Evolutionary conservation across 1,140 invertebrate genomes (phyloP).

Genomic region (Cepaea nemoralis): DNA sequence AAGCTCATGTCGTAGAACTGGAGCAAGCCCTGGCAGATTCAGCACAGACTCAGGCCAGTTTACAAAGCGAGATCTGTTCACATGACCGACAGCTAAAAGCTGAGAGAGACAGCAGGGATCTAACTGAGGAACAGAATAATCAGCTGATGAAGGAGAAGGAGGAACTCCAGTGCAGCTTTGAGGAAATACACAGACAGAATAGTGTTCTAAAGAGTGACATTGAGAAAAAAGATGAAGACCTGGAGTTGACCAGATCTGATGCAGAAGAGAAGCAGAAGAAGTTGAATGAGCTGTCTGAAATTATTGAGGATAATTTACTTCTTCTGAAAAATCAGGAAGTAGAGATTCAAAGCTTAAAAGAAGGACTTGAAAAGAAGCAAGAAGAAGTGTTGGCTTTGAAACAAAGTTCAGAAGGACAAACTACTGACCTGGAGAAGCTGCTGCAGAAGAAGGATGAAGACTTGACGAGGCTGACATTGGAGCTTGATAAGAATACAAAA

Average conservation of each 20-base stretch:
- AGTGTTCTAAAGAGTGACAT: not conserved
- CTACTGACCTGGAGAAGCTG: not conserved
- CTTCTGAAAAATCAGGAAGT: not conserved
- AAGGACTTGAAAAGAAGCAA: not conserved
- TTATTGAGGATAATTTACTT: not conserved
- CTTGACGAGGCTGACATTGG: not conserved
- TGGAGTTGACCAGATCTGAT: not conserved
- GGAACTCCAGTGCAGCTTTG: not conserved
- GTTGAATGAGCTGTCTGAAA: not conserved
- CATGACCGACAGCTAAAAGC: conserved; percentile 31
- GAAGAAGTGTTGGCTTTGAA: conserved; percentile 15
- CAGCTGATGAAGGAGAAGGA: not conserved
- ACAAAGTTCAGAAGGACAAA: conserved; percentile 10
- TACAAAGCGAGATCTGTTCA: conserved; percentile 26
- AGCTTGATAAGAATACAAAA: not conserved
- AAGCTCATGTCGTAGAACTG: conserved; percentile 31
- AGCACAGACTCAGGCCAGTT: not conserved
- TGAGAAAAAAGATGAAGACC: not conserved
- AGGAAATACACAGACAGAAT: not conserved
- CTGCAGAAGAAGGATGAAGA: not conserved
- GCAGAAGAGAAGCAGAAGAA: not conserved
- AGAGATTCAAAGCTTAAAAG: not conserved
- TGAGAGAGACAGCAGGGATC: too few species aligned
- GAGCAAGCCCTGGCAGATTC: conserved; percentile 36
- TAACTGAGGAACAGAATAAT: not conserved